Evolutionary conservation across 2,113 vertebrate species (phyloP), one percentile per base, ranked within the genome.

Genomic region (Melanerpes aurifrons): DNA sequence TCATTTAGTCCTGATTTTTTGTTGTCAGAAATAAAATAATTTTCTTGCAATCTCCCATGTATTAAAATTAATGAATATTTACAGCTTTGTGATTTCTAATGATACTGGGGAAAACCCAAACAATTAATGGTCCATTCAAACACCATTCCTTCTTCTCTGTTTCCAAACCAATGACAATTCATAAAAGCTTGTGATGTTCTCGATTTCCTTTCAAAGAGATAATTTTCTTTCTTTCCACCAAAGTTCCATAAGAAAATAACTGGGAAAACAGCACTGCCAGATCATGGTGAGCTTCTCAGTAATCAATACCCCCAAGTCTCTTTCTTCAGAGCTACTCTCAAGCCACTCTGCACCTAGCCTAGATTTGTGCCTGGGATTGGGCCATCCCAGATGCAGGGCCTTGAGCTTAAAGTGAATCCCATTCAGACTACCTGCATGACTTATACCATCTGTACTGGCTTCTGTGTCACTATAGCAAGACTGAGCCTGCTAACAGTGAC

Each of bases 1-100:
- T 47, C 0, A 3, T 47, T 1, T 19, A 0, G 24, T 56, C 71
- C 19, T 50, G 79, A 3, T 11, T 66, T 57, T 77, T 37, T 37
- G 37, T 37, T 37, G 10, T 37, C 37, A 61, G 28, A 81, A 80
- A 78, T 66, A 0, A 71, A 95, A 78, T 32, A 9, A 15, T 17
- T 81, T 80, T 72, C 18, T 66, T 66, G 21, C 17, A 43, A 22
- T 73, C 28, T 86, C 45, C 4, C 2, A 47, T 66, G 56, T 87
- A n/a, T 43, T 81, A 66, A 58, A 85, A 54, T 31, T 58, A 64
- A 62, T 20, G 9, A 47, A 73, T 35, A 4, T 50, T 48, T 89
- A 10, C 59, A 82, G 54, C 13, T 32, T 31, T 63, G 15, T 50
- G 20, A 70, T 76, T 82, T 76, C n/a, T 54, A 64, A 25, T 32